Evolutionary conservation across 2,888 invertebrate species (phyloP).

Genomic region (Lycophotia porphyrea): DNA sequence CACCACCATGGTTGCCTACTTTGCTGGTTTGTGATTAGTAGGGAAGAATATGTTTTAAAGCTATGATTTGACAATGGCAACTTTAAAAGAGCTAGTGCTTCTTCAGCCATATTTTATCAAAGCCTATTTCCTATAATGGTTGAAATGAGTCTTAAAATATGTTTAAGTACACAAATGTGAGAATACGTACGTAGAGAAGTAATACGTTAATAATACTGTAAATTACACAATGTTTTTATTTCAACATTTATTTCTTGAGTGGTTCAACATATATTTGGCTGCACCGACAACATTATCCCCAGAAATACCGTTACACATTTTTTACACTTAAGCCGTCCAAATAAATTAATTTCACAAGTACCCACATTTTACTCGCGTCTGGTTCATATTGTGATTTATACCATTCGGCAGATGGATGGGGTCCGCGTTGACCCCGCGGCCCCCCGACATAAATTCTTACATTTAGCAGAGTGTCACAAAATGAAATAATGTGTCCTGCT

Average conservation of each 20-base stretch:
- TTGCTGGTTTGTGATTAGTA: constrained; percentile 2
- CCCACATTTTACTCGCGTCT: constrained; percentile 58
- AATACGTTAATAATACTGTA: not conserved
- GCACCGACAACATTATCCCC: constrained; percentile 15
- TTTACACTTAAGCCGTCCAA: constrained; percentile 33
- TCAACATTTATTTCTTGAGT: not conserved
- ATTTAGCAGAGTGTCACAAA: constrained; percentile 75
- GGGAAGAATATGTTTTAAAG: not conserved
- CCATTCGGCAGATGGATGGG: constrained; percentile 74
- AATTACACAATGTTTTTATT: not conserved
- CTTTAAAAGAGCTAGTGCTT: not conserved
- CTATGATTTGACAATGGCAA: not conserved
- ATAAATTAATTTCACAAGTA: constrained; percentile 59
- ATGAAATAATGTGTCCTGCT: constrained; percentile 73
- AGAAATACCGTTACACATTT: constrained; percentile 40
- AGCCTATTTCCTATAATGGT: not conserved
- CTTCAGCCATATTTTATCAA: not conserved
- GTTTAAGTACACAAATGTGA: not conserved
- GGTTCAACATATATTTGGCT: not conserved
- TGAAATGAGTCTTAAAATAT: not conserved
- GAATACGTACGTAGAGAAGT: too few relatives aligned
- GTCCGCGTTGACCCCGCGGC: constrained; percentile 72
- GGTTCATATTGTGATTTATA: constrained; percentile 76
- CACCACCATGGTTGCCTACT: not conserved
- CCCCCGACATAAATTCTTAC: constrained; percentile 83